These are phyloP conservation scores for Crambe crambe DNA, from an alignment of 37 sponge, comb jelly and placozoan species.

Conservation along the genomic window DNA sequence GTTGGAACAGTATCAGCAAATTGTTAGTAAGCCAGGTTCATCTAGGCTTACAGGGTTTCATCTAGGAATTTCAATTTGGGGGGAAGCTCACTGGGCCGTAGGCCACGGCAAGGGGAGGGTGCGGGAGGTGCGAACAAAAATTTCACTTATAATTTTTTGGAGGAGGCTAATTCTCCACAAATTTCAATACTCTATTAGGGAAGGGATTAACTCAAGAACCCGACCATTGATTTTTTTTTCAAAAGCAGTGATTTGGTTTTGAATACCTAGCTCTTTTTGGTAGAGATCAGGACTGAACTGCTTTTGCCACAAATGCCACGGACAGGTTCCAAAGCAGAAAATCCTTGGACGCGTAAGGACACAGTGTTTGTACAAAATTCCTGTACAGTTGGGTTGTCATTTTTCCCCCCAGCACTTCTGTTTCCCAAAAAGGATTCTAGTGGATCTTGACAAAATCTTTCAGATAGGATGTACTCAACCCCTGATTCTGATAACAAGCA, in stretches of 20 bases:
- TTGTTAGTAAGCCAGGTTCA: not conserved
- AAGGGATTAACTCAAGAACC: no score
- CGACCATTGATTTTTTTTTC: no score
- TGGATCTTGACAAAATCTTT: slow-evolving; percentile 37
- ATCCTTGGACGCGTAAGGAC: slow-evolving; percentile 31
- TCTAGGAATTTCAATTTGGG: no score
- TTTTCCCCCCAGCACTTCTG: slow-evolving; percentile 20
- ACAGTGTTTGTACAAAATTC: slow-evolving; percentile 33
- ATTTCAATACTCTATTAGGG: no score
- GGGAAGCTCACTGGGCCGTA: no score
- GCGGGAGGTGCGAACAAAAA: no score
- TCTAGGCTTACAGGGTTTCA: not conserved
- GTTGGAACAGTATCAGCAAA: slow-evolving; percentile 27
- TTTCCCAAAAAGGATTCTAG: slow-evolving; percentile 49
- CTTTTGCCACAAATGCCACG: slow-evolving; percentile 22
- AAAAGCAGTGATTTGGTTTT: no score
- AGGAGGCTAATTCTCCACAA: no score
- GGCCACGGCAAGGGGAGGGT: no score
- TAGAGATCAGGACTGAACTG: no score
- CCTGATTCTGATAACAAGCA: slow-evolving; percentile 11
- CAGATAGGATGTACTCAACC: slow-evolving; percentile 18
- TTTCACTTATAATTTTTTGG: no score
- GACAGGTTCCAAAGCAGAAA: slow-evolving; percentile 33
- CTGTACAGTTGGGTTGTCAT: slow-evolving; percentile 38
- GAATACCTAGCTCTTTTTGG: no score